phyloP scores from a whole-genome alignment of 2,113 vertebrate species.

The Labeo rohita region DNA sequence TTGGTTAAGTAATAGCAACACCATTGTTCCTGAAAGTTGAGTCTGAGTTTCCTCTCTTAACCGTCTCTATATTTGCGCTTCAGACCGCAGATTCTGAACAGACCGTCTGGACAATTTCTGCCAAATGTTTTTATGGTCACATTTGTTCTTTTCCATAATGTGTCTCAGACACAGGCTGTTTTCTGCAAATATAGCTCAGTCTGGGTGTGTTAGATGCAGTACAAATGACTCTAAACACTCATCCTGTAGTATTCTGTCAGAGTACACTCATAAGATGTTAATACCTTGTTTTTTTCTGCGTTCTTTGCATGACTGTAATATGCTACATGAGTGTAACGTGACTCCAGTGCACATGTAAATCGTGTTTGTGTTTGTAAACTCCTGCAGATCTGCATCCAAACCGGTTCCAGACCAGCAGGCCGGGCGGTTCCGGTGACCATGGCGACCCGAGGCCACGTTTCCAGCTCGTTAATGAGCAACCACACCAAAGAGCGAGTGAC shows the following conservation, averaged over 20 bases:
- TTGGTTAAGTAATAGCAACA: background rate
- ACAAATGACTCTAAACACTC: background rate
- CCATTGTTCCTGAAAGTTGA: background rate
- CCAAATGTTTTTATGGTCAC: conserved; percentile 23
- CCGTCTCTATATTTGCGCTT: background rate
- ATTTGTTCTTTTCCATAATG: conserved; percentile 5
- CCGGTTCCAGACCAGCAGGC: background rate
- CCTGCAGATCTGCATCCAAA: background rate
- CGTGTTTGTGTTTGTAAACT: conserved; percentile 2
- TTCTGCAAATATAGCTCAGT: background rate
- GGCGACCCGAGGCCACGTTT: conserved; percentile 87
- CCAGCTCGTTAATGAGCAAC: conserved; percentile 86
- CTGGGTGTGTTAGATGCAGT: background rate
- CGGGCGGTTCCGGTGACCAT: conserved; percentile 71
- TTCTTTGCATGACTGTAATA: background rate
- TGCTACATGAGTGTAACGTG: background rate
- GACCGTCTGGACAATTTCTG: conserved; percentile 2
- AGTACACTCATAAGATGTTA: background rate
- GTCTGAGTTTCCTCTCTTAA: conserved; percentile 5
- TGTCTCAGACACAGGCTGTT: background rate
- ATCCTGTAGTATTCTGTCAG: no score
- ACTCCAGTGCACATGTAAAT: background rate
- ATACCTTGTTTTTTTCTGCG: background rate
- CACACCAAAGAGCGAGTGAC: conserved; percentile 90
- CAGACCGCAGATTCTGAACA: background rate